Percentiles rank a stretch among this genome's conserved stretches.
phyloP scores from a whole-genome alignment of 2,797 vertebrate genomes.

The Channallabes apus region DNA sequence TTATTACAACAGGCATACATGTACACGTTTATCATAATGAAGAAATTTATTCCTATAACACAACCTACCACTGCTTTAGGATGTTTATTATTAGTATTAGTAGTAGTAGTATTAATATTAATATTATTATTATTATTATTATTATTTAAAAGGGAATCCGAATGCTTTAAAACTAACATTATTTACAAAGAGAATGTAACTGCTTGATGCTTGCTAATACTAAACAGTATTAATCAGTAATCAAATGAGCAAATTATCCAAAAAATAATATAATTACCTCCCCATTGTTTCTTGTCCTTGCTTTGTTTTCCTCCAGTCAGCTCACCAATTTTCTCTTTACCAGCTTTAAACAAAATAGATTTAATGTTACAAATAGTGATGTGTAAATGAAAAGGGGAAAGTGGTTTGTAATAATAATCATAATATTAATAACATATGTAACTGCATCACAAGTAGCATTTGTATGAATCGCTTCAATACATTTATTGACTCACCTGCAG shows the following conservation, averaged over 20 bases:
- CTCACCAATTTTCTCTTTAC: constrained; percentile 40
- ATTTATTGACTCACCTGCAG: constrained; percentile 52
- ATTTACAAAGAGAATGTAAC: neutral
- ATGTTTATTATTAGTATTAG: neutral
- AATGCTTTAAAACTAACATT: too few relatives aligned
- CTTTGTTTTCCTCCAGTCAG: constrained; percentile 4
- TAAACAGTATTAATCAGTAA: neutral
- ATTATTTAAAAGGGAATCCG: neutral
- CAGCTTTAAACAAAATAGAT: constrained; percentile 42
- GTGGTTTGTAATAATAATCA: neutral
- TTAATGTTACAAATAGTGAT: neutral
- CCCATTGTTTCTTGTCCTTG: constrained; percentile 6
- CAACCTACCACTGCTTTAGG: neutral
- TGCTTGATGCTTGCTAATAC: neutral
- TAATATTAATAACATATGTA: neutral
- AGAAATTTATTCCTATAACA: neutral
- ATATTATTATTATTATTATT: neutral
- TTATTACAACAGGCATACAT: too few relatives aligned
- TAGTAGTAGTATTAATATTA: too few relatives aligned
- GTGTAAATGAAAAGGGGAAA: neutral
- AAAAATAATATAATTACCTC: constrained; percentile 40
- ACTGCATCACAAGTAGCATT: neutral
- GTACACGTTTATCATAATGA: neutral
- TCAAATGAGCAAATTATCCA: neutral
- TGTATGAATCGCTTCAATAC: neutral